Conservation (phyloP, 1,140 invertebrate species). For the Leptinotarsa lineolata region DNA sequence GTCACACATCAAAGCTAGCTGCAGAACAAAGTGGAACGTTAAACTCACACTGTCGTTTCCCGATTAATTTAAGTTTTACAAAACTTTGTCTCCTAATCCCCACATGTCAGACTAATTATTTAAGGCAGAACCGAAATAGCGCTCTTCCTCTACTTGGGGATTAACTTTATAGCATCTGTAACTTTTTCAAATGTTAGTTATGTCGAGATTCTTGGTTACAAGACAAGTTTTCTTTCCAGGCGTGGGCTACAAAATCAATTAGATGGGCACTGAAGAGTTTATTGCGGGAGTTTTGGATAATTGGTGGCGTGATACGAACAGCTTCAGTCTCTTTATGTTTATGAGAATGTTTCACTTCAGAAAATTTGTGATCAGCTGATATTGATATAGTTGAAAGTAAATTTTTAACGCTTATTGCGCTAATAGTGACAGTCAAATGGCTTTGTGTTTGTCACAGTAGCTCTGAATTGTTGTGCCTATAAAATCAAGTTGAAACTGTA, state of each 20-base stretch:
- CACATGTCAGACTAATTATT: slow-evolving; percentile 42
- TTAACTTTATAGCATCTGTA: slow-evolving; percentile 42
- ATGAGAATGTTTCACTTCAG: background rate
- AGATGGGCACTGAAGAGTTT: background rate
- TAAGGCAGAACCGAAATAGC: slow-evolving; percentile 43
- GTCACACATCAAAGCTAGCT: background rate
- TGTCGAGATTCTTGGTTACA: background rate
- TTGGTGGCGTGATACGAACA: background rate
- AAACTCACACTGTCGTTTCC: slow-evolving; percentile 33
- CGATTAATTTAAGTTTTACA: slow-evolving; percentile 39
- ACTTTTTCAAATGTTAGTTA: slow-evolving; percentile 30
- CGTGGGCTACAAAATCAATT: background rate
- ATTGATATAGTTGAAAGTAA: no score
- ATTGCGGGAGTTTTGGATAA: background rate
- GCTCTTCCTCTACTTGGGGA: slow-evolving; percentile 37
- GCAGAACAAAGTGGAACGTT: background rate
- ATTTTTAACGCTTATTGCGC: no score
- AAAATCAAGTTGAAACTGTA: no score
- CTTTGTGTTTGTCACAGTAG: no score
- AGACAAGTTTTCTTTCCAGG: background rate
- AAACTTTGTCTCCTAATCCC: slow-evolving; percentile 38
- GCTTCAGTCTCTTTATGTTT: background rate
- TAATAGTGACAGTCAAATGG: no score
- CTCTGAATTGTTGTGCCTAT: no score
- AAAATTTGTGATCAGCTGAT: no score